phyloP scores from a whole-genome alignment of 2,888 invertebrate species.

The Pollenia amentaria region DNA sequence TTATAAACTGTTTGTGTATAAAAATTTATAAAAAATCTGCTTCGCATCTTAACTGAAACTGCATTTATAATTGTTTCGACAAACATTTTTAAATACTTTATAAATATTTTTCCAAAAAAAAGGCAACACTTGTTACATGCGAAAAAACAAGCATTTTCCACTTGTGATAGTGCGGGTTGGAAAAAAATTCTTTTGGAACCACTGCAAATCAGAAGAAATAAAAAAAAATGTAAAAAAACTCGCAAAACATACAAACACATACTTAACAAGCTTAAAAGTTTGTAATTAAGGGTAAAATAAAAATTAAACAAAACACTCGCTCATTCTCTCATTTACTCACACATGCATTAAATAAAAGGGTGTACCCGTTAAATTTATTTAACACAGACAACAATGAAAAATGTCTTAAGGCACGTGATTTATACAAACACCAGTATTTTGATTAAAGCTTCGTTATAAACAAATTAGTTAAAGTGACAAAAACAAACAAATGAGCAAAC shows the following conservation, averaged over 20 bases:
- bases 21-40: too few relatives aligned
- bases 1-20: too few relatives aligned
- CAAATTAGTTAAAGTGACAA: constrained; percentile 69
- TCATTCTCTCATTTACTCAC: constrained; percentile 5
- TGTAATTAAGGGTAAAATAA: constrained; percentile 54
- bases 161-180: too few relatives aligned
- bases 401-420: constrained; percentile 67
- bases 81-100: too few relatives aligned
- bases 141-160: too few relatives aligned
- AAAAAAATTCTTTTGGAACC: too few relatives aligned
- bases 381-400: constrained; percentile 9
- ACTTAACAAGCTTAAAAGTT: constrained; percentile 45
- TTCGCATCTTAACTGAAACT: too few relatives aligned
- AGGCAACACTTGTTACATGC: too few relatives aligned
- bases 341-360: constrained; percentile 28
- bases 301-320: constrained; percentile 25
- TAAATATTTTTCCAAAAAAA: too few relatives aligned
- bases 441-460: constrained; percentile 69
- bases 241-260: not conserved
- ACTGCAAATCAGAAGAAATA: constrained; percentile 14
- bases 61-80: too few relatives aligned
- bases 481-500: constrained; percentile 13
- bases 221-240: not conserved
- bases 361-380: not conserved
- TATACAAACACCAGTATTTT: constrained; percentile 10